Base-by-base conservation (phyloP, 2,797 vertebrate species). In the Threskiornis aethiopicus region DNA sequence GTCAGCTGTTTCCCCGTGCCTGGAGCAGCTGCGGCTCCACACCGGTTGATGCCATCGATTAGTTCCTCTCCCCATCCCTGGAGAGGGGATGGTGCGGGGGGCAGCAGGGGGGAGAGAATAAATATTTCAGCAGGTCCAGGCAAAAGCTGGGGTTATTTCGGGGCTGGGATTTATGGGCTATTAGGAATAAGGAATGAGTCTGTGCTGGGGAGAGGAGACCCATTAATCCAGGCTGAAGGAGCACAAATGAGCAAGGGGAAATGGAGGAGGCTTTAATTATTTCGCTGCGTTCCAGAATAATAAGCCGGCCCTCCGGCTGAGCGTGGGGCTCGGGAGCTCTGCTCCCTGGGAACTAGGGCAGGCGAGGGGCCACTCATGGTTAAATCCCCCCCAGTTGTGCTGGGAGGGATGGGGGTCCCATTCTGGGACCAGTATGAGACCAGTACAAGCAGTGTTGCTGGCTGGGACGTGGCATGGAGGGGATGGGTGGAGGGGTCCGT, bases 121-220 rank as follows among this genome's bases (percentile, higher is more conserved):
- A 97, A 97, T 97, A 97, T 96, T 97, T 97, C 91, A 97, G 78
- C 35, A 97, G 81, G 82, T 66, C 62, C 49, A 22, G 81, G 96
- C 84, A 54, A 92, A 95, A 93, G 94, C 89, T 69, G 92, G 69
- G 92, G 94, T 96, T 97, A 96, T 97, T 97, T 97, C 95, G 59
- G 79, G 90, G 96, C 76, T 16, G 59, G 96, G 96, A 97, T 97
- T 97, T 96, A 97, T 94, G 55, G 93, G 89, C 96, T 94, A 81
- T 94, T 97, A 93, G 93, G 92, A 96, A 93, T 91, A 94, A 95
- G 80, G 92, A 71, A 95, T 87, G 87, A 96, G 94, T 91, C 94
- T 95, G 93, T 70, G 70, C 87, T 82, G 54, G 51, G 82, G 91
- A 95, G 81, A 86, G 46, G 64, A 89, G 84, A 96, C 70, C 61